phyloP scores from a whole-genome alignment of 2,888 invertebrate species.

The Apantesis nais region DNA sequence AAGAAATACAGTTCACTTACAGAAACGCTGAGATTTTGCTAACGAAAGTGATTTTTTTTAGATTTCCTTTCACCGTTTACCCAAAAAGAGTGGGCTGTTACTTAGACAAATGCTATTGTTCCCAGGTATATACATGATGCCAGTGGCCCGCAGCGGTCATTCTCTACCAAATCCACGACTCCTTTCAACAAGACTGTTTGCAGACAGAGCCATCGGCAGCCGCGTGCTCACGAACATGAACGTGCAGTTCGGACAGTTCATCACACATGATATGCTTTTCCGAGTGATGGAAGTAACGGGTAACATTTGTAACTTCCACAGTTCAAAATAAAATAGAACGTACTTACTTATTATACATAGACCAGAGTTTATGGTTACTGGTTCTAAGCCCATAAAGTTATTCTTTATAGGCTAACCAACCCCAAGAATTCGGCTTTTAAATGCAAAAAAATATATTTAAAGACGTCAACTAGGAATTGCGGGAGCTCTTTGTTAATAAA shows the following conservation, averaged over 20 bases:
- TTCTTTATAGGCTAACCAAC: too few relatives aligned
- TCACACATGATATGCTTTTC: conserved; percentile 89
- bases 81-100: neutral
- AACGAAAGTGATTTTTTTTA: too few relatives aligned
- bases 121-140: conserved; percentile 82
- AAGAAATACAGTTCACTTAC: neutral
- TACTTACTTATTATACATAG: too few relatives aligned
- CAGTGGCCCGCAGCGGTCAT: conserved; percentile 79
- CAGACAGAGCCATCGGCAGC: conserved; percentile 80
- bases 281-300: conserved; percentile 87
- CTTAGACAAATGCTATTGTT: neutral
- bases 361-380: too few relatives aligned
- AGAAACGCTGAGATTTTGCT: too few relatives aligned
- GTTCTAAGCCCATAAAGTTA: too few relatives aligned
- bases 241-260: conserved; percentile 91
- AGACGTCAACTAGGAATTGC: too few relatives aligned
- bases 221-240: conserved; percentile 84
- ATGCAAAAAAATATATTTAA: too few relatives aligned
- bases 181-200: conserved; percentile 87
- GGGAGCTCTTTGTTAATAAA: too few relatives aligned
- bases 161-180: conserved; percentile 87
- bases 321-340: too few relatives aligned
- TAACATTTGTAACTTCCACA: conserved; percentile 44
- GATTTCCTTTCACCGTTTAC: neutral
- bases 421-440: too few relatives aligned